phyloP scores from a whole-genome alignment of 2,797 vertebrate genomes.

The Cossypha dichroa region DNA sequence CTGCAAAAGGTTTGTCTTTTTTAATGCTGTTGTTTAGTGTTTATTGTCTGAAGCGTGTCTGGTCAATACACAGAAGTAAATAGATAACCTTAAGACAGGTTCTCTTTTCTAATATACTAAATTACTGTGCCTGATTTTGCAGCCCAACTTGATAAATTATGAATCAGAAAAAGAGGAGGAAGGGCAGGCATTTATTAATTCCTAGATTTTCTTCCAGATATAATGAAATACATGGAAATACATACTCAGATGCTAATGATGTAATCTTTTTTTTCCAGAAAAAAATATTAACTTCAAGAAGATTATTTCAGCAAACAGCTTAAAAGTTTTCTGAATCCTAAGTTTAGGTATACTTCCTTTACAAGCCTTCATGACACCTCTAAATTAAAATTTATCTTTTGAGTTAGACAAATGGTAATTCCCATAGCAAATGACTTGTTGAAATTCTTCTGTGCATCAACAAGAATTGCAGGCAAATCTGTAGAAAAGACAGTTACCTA shows the following conservation, averaged over 20 bases:
- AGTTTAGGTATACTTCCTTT: not conserved
- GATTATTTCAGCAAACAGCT: not conserved
- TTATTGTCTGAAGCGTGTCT: not conserved
- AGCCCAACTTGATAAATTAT: not conserved
- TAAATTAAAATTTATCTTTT: not conserved
- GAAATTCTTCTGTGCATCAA: not conserved
- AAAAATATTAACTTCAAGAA: not conserved
- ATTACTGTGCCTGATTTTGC: not conserved
- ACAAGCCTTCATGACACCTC: not conserved
- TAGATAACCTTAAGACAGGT: not conserved
- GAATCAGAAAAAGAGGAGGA: not conserved
- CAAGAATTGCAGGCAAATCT: not conserved
- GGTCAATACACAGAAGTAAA: not conserved
- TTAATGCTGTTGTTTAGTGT: not conserved
- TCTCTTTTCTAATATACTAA: not conserved
- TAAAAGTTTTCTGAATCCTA: not conserved
- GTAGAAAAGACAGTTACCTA: not conserved
- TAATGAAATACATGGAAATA: not conserved
- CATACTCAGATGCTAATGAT: not conserved
- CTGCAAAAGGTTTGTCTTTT: accelerated
- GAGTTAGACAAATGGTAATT: not conserved
- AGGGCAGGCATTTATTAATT: not conserved
- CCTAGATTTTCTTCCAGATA: not conserved
- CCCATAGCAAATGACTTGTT: not conserved
- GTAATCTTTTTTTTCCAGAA: accelerated